Evolutionary conservation across 2,797 vertebrate species (phyloP).

Genomic region (Austrolebias charrua): DNA sequence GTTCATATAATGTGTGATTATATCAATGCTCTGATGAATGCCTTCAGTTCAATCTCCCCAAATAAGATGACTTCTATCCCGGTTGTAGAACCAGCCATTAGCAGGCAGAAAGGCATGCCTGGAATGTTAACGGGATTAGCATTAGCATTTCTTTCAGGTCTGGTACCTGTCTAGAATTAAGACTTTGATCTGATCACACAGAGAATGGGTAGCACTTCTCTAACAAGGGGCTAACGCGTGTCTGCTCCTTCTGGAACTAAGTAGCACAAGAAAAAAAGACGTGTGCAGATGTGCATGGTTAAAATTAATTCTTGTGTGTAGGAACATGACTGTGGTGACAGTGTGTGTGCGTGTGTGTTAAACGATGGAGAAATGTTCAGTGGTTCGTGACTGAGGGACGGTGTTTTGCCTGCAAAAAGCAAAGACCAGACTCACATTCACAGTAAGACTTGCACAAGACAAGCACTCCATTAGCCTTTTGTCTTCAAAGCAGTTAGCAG

Average conservation of each 20-base stretch:
- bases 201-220: slow-evolving; percentile 55
- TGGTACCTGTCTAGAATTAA: slow-evolving; percentile 70
- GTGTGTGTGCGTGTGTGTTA: slow-evolving; percentile 15
- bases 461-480: slow-evolving; percentile 22
- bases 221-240: slow-evolving; percentile 58
- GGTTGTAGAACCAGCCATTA: slow-evolving; percentile 66
- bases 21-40: slow-evolving; percentile 78
- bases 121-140: slow-evolving; percentile 76
- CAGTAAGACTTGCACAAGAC: background rate
- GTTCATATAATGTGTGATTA: slow-evolving; percentile 80
- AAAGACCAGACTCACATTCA: slow-evolving; percentile 13
- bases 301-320: slow-evolving; percentile 37
- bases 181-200: slow-evolving; percentile 69
- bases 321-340: slow-evolving; percentile 33
- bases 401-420: slow-evolving; percentile 13
- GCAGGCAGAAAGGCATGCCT: slow-evolving; percentile 50
- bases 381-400: slow-evolving; percentile 21
- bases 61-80: slow-evolving; percentile 76
- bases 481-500: slow-evolving; percentile 46
- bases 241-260: slow-evolving; percentile 52
- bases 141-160: slow-evolving; percentile 72
- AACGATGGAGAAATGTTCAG: slow-evolving; percentile 21
- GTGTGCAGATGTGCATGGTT: slow-evolving; percentile 34
- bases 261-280: slow-evolving; percentile 49
- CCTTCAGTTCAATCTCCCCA: slow-evolving; percentile 70